Base-by-base conservation (phyloP, 2,113 vertebrate species). In the Prunella fulvescens region DNA sequence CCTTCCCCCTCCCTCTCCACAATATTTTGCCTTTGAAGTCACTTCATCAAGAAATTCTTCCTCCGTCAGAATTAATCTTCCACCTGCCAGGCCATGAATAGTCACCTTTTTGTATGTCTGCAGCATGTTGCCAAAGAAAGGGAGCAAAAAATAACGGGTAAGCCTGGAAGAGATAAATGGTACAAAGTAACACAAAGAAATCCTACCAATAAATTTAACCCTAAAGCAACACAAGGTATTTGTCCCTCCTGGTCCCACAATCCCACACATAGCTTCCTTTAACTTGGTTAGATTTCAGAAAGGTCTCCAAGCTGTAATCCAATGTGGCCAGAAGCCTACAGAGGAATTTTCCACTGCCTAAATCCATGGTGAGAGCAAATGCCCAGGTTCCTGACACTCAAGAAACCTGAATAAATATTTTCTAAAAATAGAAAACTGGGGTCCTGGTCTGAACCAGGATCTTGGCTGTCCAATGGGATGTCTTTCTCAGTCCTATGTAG, bases 41-140 rank as follows among this genome's bases (percentile, higher is more conserved):
- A 90, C 89, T 95, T 96, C 90, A 95, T 94, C 88, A 96, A 94
- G 86, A 96, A 95, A 95, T 97, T 96, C 88, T 92, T 94, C 83
- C 71, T 92, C 88, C 88, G 81, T 95, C 91, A 81, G 92, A 70
- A 96, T 84, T 95, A 95, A 94, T 94, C 93, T 96, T 96, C 90
- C 83, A 93, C 95, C 91, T 96, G 91, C 95, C 83, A 93, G 90
- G 74, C 83, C 67, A 64, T 94, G 95, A 97, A 97, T 83, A 96
- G 92, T 72, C 71, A 94, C 91, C 70, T 95, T 94, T 97, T 70
- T 79, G 73, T 91, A 54, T 19, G 47, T 60, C 71, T 91, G 88
- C 67, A 95, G 53, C n/a, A 64, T 5, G 5, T n/a, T 96, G 92
- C 86, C 91, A 95, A 96, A 86, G 33, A 74, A 90, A 93, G 53